Evolutionary conservation across 2,797 vertebrate species (phyloP).

Genomic region (Clamator glandarius): DNA sequence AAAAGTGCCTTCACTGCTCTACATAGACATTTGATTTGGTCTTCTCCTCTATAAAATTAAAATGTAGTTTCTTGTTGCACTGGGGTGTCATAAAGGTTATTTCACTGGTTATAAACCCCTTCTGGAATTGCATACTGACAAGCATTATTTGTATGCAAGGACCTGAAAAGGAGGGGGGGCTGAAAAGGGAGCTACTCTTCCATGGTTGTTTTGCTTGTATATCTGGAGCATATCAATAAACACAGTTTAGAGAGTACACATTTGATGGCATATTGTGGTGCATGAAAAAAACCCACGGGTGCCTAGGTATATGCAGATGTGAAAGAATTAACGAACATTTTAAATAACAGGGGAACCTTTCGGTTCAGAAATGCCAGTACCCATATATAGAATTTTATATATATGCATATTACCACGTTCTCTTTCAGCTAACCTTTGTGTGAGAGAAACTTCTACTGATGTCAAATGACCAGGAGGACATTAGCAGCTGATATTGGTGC

Average conservation of each 20-base stretch:
- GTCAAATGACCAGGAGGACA: slow-evolving; percentile 88
- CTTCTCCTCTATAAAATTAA: background rate
- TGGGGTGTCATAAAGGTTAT: background rate
- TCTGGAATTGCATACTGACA: background rate
- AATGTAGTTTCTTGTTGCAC: background rate
- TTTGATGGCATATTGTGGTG: slow-evolving; percentile 28
- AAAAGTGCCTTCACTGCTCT: background rate
- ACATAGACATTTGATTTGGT: background rate
- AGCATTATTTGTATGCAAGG: background rate
- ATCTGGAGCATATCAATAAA: slow-evolving; percentile 53
- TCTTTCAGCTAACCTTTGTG: slow-evolving; percentile 86
- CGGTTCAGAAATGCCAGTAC: background rate
- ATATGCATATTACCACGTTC: background rate
- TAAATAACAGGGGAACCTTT: slow-evolving; percentile 64
- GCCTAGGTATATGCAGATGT: slow-evolving; percentile 44
- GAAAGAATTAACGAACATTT: slow-evolving; percentile 69
- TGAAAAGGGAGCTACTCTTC: background rate
- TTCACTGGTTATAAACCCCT: background rate
- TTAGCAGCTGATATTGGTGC: slow-evolving; percentile 86
- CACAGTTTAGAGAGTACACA: slow-evolving; percentile 47
- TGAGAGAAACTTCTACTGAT: slow-evolving; percentile 89
- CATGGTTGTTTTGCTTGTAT: slow-evolving; percentile 25
- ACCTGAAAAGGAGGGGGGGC: background rate
- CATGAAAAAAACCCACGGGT: slow-evolving; percentile 19
- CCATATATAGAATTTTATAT: background rate